Evolutionary conservation across 2,113 vertebrate genomes (phyloP), one percentile per base, ranked within the genome.

Genomic region (Myiagra hebetior): DNA sequence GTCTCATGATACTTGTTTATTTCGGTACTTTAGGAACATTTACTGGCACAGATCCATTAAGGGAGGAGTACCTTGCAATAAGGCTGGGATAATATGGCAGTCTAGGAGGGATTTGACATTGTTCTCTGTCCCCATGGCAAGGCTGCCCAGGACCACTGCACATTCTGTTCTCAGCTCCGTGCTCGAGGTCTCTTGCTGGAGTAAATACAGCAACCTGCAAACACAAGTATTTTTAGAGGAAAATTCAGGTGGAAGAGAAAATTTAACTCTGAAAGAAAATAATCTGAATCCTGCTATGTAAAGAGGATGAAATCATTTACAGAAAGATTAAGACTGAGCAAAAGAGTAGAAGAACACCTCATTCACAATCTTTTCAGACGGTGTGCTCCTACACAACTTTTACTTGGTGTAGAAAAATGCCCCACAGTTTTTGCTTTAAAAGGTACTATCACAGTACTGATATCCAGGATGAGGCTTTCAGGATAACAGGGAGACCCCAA

Each of bases 31-130:
- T 4, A 93, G 64, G 76, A 94, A 78, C 26, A 62, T 31, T 19
- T 30, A 50, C 27, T 39, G 49, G 17, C 33, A 60, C 1, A 70
- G 14, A 53, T 27, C 16, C 41, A 50, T 23, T 11, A 50, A 68
- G 55, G 14, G 15, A 62, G 39, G 27, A 91, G 23, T 97, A 99
- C 99, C 99, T 99, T 99, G 99, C 53, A 99, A 95, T 97, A 99
- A 98, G 97, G 99, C 99, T 93, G 99, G 99, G 97, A 99, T 99
- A 98, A 99, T 99, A 98, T 99, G 99, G 97, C 99, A 99, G 98
- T 99, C 99, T 97, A 99, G 98, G 47, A 99, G 98, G 97, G 99
- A 99, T 98, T 99, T 99, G 96, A 99, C 99, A 97, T 99, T 99
- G 97, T 99, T 99, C 98, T 99, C 99, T 10, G 99, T 99, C 92